phyloP scores from a whole-genome alignment of 1,140 invertebrate genomes.

The Tachypleus tridentatus region DNA sequence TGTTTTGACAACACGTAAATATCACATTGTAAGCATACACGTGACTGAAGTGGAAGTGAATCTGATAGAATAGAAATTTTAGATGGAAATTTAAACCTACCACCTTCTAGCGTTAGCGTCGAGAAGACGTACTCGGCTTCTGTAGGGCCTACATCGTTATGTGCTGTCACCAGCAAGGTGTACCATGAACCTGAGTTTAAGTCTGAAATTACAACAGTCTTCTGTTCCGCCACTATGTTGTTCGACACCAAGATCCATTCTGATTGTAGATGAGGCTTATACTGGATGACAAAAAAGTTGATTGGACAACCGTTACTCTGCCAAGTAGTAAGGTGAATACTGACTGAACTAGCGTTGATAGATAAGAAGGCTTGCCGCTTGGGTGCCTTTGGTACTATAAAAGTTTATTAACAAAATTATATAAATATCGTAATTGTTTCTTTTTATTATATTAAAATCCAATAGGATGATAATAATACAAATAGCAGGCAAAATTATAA shows the following conservation, averaged over 20 bases:
- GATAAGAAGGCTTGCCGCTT: constrained; percentile 45
- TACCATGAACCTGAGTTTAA: constrained; percentile 72
- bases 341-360: constrained; percentile 80
- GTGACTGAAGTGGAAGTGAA: not conserved
- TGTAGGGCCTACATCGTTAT: constrained; percentile 83
- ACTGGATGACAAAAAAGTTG: constrained; percentile 88
- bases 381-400: constrained; percentile 23
- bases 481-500: too few relatives aligned
- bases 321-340: constrained; percentile 82
- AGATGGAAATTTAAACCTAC: constrained; percentile 26
- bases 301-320: constrained; percentile 90
- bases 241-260: constrained; percentile 91
- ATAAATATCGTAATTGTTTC: too few relatives aligned
- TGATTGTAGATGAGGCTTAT: constrained; percentile 49
- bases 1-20: too few relatives aligned
- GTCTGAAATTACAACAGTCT: constrained; percentile 39
- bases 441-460: too few relatives aligned
- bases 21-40: too few relatives aligned
- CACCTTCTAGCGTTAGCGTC: constrained; percentile 45
- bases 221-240: constrained; percentile 66
- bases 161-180: constrained; percentile 68
- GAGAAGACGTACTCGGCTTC: constrained; percentile 69
- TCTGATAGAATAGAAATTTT: not conserved
- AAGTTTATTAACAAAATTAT: not conserved
- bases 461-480: too few relatives aligned